These are phyloP conservation scores for Ammodramus savannarum DNA, from an alignment of 2,113 vertebrate genomes.

Conservation along the genomic window DNA sequence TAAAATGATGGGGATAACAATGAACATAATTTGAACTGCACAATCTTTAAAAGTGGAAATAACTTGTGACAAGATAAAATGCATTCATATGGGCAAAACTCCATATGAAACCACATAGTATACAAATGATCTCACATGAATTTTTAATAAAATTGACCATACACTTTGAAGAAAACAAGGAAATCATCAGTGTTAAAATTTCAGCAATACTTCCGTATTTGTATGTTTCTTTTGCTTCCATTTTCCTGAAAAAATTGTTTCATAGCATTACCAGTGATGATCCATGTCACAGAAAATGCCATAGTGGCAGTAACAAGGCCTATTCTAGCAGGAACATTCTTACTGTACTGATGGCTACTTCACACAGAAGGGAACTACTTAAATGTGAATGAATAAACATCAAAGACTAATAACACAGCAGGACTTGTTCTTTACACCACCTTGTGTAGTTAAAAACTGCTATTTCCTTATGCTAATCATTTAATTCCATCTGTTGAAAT, in stretches of 20 bases:
- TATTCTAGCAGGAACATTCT: neutral
- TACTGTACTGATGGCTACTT: conserved; percentile 26
- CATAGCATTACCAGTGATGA: neutral
- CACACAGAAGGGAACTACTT: conserved; percentile 28
- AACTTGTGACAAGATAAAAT: neutral
- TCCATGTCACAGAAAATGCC: neutral
- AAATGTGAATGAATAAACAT: conserved; percentile 48
- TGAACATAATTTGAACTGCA: neutral
- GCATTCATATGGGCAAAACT: neutral
- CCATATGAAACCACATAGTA: neutral
- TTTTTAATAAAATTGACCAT: neutral
- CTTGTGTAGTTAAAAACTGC: conserved; percentile 36
- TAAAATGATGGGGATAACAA: neutral
- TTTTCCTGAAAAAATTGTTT: neutral
- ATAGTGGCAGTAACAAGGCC: neutral
- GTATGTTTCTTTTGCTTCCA: neutral
- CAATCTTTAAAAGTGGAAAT: neutral
- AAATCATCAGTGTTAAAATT: neutral
- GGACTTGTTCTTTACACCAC: conserved; percentile 22
- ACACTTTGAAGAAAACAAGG: neutral
- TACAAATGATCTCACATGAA: neutral
- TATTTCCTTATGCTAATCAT: conserved; percentile 30
- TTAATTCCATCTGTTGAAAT: conserved; percentile 66
- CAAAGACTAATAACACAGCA: conserved; percentile 59
- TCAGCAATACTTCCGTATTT: neutral